Conservation (phyloP, 1,140 invertebrate genomes). For the Chionoecetes opilio region DNA sequence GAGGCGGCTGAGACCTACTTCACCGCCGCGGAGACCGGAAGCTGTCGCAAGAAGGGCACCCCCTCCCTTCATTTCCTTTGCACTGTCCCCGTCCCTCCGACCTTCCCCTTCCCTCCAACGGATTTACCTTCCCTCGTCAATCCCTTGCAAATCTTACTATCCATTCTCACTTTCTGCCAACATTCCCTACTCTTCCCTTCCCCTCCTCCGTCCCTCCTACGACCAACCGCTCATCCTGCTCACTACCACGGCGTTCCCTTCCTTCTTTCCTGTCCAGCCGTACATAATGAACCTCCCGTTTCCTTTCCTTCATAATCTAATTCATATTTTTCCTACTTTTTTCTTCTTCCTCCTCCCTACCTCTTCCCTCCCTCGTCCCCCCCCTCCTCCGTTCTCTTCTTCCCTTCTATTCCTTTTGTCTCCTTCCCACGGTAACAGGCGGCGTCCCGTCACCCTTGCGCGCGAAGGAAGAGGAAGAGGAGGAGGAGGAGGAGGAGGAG, state of each 20-base stretch:
- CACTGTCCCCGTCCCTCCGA: neutral
- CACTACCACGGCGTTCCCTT: neutral
- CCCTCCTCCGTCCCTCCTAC: neutral
- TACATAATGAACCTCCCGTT: too few relatives aligned
- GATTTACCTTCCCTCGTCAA: too few relatives aligned
- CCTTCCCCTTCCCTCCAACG: neutral
- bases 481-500: neutral
- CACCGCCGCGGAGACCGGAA: neutral
- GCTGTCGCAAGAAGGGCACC: slow-evolving; percentile 14
- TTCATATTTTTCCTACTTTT: neutral
- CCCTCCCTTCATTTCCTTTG: neutral
- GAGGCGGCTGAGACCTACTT: slow-evolving; percentile 11
- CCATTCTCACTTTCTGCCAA: too few relatives aligned
- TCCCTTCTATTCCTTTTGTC: slow-evolving; percentile 2
- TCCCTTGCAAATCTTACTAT: too few relatives aligned
- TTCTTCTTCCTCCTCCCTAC: neutral
- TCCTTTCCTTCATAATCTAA: neutral
- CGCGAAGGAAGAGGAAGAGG: neutral
- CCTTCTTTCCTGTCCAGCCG: neutral
- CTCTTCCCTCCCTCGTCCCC: neutral
- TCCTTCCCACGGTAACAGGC: slow-evolving; percentile 24
- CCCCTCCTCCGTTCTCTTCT: neutral
- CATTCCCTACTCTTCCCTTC: neutral
- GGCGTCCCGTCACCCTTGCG: neutral
- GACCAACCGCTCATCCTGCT: neutral